phyloP scores from a whole-genome alignment of 1,140 invertebrate genomes.

The Drosophila pseudoobscura region DNA sequence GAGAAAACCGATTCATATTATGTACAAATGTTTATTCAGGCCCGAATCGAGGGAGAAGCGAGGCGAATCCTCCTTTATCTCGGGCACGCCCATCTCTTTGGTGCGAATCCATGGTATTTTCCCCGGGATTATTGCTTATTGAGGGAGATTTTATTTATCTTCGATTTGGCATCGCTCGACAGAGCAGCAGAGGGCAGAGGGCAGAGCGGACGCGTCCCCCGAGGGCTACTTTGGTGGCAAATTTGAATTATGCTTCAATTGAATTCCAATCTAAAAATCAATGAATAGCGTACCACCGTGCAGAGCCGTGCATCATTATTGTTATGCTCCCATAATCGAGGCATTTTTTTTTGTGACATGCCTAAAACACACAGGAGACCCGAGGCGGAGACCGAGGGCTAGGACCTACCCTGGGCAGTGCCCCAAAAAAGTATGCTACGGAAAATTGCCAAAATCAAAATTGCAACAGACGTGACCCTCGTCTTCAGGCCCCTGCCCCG shows the following conservation, averaged over 20 bases:
- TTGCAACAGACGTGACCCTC: conserved; percentile 49
- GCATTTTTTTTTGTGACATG: conserved; percentile 69
- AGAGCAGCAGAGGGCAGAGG: conserved; percentile 20
- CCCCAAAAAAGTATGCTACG: conserved; percentile 75
- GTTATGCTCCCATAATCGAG: conserved; percentile 49
- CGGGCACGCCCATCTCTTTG: conserved; percentile 43
- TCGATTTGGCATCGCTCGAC: conserved; percentile 66
- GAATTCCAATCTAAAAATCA: conserved; percentile 73
- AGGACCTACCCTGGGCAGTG: conserved; percentile 14
- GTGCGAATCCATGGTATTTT: conserved; percentile 33
- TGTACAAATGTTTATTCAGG: conserved; percentile 73
- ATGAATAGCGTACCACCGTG: conserved; percentile 57
- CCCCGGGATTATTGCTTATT: conserved; percentile 72
- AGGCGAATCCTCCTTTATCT: conserved; percentile 57
- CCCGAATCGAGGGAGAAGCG: conserved; percentile 1
- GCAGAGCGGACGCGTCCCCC: conserved; percentile 21
- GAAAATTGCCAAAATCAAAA: conserved; percentile 77
- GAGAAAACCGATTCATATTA: conserved; percentile 62
- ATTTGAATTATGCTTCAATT: conserved; percentile 76
- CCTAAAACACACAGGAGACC: conserved; percentile 1
- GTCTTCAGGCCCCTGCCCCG: too few species aligned
- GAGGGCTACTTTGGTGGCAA: conserved; percentile 35
- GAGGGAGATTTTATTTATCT: conserved; percentile 73
- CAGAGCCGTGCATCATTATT: conserved; percentile 25
- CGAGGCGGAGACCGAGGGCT: too few species aligned